Percentiles rank a stretch among this genome's conserved stretches.
Evolutionary conservation across 2,113 vertebrate genomes (phyloP).

Genomic region (Neotragus pygmaeus): DNA sequence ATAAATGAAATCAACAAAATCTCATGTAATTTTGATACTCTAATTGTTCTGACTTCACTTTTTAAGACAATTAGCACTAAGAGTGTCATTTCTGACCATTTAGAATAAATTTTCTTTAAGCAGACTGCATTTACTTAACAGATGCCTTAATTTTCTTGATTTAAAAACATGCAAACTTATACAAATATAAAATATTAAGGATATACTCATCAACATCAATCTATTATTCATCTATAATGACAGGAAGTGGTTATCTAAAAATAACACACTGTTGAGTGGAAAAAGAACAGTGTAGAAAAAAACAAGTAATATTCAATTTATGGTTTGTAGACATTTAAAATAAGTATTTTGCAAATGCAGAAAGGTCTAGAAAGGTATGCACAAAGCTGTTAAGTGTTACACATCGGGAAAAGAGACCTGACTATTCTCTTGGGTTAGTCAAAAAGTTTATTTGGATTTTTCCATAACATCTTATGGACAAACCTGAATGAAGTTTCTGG

Average conservation of each 20-base stretch:
- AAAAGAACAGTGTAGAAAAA: not conserved
- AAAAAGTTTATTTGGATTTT: not conserved
- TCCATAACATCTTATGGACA: not conserved
- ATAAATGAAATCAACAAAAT: not conserved
- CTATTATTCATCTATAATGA: not conserved
- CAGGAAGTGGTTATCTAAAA: not conserved
- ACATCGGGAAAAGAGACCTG: not conserved
- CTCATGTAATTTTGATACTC: not conserved
- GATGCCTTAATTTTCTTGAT: conserved; percentile 16
- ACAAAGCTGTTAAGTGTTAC: not conserved
- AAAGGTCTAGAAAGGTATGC: not conserved
- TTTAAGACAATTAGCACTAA: not conserved
- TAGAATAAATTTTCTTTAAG: conserved; percentile 40
- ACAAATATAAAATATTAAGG: conserved; percentile 14
- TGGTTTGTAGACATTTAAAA: not conserved
- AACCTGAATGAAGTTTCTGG: not conserved
- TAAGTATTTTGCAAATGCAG: not conserved
- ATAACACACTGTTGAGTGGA: not conserved
- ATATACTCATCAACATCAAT: not conserved
- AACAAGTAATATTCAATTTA: not conserved
- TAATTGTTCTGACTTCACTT: not conserved
- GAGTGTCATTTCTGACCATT: not conserved
- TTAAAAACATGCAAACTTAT: not conserved
- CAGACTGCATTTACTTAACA: not conserved
- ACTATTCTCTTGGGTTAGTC: not conserved